phyloP scores from a whole-genome alignment of 2,113 vertebrate genomes.

The Chaetura pelagica region DNA sequence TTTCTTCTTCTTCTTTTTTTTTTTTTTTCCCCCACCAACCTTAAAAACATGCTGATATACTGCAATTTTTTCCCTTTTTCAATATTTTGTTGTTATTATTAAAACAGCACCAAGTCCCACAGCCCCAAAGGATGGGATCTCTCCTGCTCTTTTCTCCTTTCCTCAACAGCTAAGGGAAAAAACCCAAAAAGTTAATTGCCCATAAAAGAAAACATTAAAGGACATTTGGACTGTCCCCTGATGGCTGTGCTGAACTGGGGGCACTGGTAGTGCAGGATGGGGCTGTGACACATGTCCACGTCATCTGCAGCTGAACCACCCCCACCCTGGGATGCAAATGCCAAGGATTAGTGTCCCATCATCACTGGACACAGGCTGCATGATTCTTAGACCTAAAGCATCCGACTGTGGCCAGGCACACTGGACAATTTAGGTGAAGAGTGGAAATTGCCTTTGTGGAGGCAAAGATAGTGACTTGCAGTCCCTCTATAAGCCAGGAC shows the following conservation, averaged over 20 bases:
- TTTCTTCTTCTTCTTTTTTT: too few species aligned
- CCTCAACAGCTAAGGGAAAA: neutral
- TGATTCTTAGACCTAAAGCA: neutral
- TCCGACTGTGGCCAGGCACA: rapidly evolving
- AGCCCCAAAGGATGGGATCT: constrained; percentile 61
- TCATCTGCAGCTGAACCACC: neutral
- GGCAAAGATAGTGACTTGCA: neutral
- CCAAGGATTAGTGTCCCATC: neutral
- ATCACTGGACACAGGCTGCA: neutral
- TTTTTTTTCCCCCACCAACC: constrained; percentile 67
- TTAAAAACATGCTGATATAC: constrained; percentile 38
- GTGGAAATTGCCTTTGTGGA: neutral
- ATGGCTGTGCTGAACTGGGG: neutral
- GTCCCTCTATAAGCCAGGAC: neutral
- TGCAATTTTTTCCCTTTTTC: neutral
- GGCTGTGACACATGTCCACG: neutral
- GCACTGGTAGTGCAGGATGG: neutral
- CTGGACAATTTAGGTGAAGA: rapidly evolving
- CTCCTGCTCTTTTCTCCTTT: constrained; percentile 15
- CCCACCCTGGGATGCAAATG: neutral
- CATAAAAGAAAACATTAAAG: neutral
- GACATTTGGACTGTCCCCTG: neutral
- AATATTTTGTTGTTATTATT: constrained; percentile 50
- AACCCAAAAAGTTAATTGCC: neutral
- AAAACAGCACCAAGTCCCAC: constrained; percentile 57